Percentiles rank a stretch among this genome's conserved stretches.
Conservation (phyloP, 2,888 invertebrate genomes). For the Drosophila crucigera region DNA sequence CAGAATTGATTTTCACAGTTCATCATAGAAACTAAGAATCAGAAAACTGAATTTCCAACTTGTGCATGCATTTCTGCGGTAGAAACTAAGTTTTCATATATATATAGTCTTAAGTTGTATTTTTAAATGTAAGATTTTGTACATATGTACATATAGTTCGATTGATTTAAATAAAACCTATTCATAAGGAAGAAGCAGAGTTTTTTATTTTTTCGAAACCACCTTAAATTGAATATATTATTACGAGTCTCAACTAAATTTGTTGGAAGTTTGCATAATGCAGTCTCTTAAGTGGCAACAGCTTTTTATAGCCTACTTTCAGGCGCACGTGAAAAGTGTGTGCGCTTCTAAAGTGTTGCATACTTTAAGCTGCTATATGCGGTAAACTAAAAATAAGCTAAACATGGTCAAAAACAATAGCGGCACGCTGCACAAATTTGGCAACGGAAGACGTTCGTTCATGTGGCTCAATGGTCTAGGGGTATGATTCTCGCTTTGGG, state of each 20-base stretch:
- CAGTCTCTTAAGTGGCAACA: background rate
- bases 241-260: background rate
- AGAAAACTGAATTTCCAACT: conserved; percentile 9
- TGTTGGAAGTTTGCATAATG: background rate
- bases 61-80: conserved; percentile 25
- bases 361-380: conserved; percentile 48
- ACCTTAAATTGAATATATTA: background rate
- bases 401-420: conserved; percentile 46
- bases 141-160: conserved; percentile 41
- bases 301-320: conserved; percentile 8
- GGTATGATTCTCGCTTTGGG: conserved; percentile 85
- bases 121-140: conserved; percentile 39
- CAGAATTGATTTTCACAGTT: conserved; percentile 1
- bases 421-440: conserved; percentile 4
- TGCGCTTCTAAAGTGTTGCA: conserved; percentile 23
- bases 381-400: conserved; percentile 43
- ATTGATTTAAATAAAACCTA: conserved; percentile 39
- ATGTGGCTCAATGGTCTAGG: conserved; percentile 85
- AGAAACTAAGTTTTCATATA: conserved; percentile 15
- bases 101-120: conserved; percentile 18
- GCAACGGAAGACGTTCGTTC: conserved; percentile 2
- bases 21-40: background rate
- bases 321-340: conserved; percentile 15
- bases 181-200: conserved; percentile 21
- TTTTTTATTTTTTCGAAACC: background rate